Evolutionary conservation across 2,113 vertebrate genomes (phyloP).

Genomic region (Hiodon tergisus): DNA sequence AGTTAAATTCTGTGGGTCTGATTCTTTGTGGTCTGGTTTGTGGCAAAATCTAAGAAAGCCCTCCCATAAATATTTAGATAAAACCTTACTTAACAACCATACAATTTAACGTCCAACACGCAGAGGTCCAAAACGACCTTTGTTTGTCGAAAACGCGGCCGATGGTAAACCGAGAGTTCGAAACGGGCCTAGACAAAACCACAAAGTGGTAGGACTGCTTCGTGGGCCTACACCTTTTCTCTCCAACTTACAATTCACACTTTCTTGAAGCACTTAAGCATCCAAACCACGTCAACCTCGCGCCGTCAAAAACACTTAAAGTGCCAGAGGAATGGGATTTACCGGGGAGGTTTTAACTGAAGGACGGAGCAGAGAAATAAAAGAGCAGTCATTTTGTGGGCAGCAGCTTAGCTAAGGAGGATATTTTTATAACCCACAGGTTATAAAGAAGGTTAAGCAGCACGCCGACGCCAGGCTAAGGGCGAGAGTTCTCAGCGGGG

Average conservation of each 20-base stretch:
- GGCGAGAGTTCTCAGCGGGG: conserved; percentile 17
- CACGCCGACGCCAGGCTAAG: neutral
- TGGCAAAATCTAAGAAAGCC: no score
- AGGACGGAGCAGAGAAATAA: neutral
- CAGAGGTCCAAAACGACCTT: no score
- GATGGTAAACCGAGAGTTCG: no score
- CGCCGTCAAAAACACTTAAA: neutral
- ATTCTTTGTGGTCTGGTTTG: no score
- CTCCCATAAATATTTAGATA: no score
- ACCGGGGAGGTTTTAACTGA: neutral
- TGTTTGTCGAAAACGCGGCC: no score
- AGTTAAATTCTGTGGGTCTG: no score
- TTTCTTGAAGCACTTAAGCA: neutral
- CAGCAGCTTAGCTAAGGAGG: neutral
- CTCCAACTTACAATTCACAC: neutral
- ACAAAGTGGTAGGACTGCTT: no score
- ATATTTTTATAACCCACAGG: neutral
- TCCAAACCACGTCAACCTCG: neutral
- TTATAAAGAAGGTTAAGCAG: neutral
- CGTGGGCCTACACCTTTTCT: no score
- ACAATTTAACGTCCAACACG: no score
- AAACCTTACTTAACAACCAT: no score
- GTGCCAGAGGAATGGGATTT: neutral
- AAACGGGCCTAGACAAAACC: no score
- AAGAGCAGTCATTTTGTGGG: neutral